Evolutionary conservation across 1,140 invertebrate species (phyloP).

Genomic region (Drosophila nigrodunni): DNA sequence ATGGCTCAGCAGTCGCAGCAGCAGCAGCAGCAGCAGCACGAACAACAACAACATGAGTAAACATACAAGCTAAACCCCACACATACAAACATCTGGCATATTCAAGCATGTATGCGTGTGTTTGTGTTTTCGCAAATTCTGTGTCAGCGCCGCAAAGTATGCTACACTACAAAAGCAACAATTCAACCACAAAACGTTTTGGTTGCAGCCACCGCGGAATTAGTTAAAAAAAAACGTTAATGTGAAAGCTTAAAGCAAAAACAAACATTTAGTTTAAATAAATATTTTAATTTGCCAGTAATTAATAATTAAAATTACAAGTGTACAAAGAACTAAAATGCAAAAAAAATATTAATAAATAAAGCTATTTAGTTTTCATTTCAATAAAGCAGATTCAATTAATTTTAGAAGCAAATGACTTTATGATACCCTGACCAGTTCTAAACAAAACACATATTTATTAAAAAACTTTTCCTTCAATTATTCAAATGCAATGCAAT

Average conservation of each 20-base stretch:
- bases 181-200: constrained; percentile 74
- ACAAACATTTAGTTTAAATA: constrained; percentile 8
- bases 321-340: too few species aligned
- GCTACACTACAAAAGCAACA: constrained; percentile 69
- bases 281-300: background rate
- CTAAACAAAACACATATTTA: background rate
- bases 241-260: constrained; percentile 16
- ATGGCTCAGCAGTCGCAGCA: constrained; percentile 29
- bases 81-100: constrained; percentile 11
- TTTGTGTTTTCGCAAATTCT: background rate
- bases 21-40: constrained; percentile 6
- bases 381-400: too few species aligned
- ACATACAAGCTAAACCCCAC: constrained; percentile 20
- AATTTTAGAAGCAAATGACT: too few species aligned
- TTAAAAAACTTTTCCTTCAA: background rate
- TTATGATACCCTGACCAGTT: too few species aligned
- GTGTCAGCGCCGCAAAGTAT: constrained; percentile 32
- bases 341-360: too few species aligned
- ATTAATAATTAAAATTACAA: too few species aligned
- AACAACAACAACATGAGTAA: constrained; percentile 17
- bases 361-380: too few species aligned
- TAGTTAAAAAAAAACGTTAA: constrained; percentile 50
- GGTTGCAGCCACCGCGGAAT: constrained; percentile 44
- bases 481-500: background rate
- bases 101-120: background rate